phyloP scores from a whole-genome alignment of 2,888 invertebrate species.

The Lithophane ornitopus region DNA sequence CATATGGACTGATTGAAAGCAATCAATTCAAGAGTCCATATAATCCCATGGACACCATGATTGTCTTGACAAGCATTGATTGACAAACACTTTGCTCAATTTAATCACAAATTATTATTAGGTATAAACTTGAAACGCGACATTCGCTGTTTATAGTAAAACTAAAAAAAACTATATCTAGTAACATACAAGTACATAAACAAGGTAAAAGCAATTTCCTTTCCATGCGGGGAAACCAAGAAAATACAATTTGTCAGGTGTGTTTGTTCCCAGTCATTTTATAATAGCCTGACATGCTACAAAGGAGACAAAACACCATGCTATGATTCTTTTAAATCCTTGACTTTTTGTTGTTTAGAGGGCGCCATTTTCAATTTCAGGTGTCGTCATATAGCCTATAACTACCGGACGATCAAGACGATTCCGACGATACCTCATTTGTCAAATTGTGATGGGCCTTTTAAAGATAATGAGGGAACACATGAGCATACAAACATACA shows the following conservation, averaged over 20 bases:
- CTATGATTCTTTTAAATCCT: too few relatives aligned
- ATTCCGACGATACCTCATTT: too few relatives aligned
- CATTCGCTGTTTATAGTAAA: slow-evolving; percentile 14
- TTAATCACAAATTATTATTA: neutral
- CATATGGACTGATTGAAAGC: slow-evolving; percentile 28
- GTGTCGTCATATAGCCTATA: too few relatives aligned
- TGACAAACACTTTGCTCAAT: slow-evolving; percentile 24
- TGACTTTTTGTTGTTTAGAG: too few relatives aligned
- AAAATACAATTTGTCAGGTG: slow-evolving; percentile 27
- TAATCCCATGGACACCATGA: neutral
- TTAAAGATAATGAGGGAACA: too few relatives aligned
- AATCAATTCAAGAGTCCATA: slow-evolving; percentile 15
- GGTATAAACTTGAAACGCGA: slow-evolving; percentile 4
- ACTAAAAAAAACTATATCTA: too few relatives aligned
- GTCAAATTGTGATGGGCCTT: too few relatives aligned
- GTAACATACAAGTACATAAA: neutral
- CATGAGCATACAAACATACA: too few relatives aligned
- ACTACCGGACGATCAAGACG: too few relatives aligned
- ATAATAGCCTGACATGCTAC: neutral
- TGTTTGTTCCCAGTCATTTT: slow-evolving; percentile 34
- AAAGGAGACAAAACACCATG: slow-evolving; percentile 26
- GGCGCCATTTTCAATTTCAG: too few relatives aligned
- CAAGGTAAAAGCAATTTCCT: slow-evolving; percentile 18
- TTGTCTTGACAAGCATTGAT: slow-evolving; percentile 33
- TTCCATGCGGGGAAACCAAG: neutral